Evolutionary conservation across 2,797 vertebrate genomes (phyloP).

Genomic region (Tapirus indicus): DNA sequence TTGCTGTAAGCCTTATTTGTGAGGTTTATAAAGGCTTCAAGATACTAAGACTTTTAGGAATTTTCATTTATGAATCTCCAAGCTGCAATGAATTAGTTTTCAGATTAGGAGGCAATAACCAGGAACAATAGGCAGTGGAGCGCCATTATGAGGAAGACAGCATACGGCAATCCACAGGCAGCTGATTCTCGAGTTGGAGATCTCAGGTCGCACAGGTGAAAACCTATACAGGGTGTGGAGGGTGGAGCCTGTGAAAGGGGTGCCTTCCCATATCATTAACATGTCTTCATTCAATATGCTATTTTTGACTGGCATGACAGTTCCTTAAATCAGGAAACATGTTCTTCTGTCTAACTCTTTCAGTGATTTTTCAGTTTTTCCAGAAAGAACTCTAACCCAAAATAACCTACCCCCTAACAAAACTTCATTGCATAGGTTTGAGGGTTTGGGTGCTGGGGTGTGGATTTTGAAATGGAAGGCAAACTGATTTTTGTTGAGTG

Average conservation of each 20-base stretch:
- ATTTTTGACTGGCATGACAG: not conserved
- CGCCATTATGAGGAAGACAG: not conserved
- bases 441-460: not conserved
- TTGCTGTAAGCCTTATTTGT: not conserved
- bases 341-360: not conserved
- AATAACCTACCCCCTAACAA: not conserved
- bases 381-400: not conserved
- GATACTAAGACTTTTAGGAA: slow-evolving; percentile 23
- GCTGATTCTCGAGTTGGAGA: not conserved
- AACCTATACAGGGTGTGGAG: not conserved
- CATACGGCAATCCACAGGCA: not conserved
- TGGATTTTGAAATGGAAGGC: not conserved
- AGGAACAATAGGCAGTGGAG: not conserved
- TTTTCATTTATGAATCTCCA: slow-evolving; percentile 55
- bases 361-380: not conserved
- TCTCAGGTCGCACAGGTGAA: not conserved
- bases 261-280: not conserved
- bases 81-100: slow-evolving; percentile 18
- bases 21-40: slow-evolving; percentile 23
- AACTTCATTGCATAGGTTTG: not conserved
- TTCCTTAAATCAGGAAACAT: not conserved
- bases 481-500: not conserved
- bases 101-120: not conserved
- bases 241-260: not conserved
- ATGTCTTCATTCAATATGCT: not conserved